Conservation (phyloP, 2,797 vertebrate species). For the Chromis chromis region DNA sequence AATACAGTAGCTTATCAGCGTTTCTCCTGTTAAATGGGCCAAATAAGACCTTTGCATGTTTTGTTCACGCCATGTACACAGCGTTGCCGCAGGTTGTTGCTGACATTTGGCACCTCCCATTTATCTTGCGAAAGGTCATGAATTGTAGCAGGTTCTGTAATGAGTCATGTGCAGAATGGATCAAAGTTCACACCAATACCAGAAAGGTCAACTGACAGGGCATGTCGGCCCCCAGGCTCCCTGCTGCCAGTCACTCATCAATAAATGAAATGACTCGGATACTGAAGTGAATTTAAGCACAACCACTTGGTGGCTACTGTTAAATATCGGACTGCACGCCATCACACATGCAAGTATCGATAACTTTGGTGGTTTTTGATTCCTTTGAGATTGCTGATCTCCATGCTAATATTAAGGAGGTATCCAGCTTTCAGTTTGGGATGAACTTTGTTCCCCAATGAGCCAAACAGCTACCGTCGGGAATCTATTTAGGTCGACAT, state of each 20-base stretch:
- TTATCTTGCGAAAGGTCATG: constrained; percentile 79
- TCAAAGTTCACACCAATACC: constrained; percentile 74
- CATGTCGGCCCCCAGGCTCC: constrained; percentile 26
- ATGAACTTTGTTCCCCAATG: no score
- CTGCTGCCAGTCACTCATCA: constrained; percentile 49
- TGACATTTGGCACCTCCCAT: constrained; percentile 78
- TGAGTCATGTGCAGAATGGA: constrained; percentile 67
- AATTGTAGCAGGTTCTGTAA: constrained; percentile 67
- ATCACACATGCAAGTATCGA: not conserved
- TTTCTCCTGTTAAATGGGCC: constrained; percentile 43
- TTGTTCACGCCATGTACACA: constrained; percentile 28
- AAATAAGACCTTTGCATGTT: constrained; percentile 51
- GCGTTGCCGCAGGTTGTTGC: constrained; percentile 54
- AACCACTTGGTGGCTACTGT: not conserved
- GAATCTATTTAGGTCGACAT: no score
- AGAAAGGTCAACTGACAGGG: constrained; percentile 76
- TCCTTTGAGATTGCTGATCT: constrained; percentile 10
- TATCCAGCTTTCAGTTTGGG: no score
- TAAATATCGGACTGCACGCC: not conserved
- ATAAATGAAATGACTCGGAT: constrained; percentile 42
- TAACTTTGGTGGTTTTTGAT: constrained; percentile 11
- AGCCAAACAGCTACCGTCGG: no score
- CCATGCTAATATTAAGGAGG: not conserved
- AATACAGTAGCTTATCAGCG: constrained; percentile 47
- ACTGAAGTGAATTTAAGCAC: constrained; percentile 11